A percentile compares a stretch with the other conserved stretches of the same genome.
These are phyloP conservation scores for Corythornis vintsioides DNA, from an alignment of 2,113 vertebrate species.

Conservation along the genomic window DNA sequence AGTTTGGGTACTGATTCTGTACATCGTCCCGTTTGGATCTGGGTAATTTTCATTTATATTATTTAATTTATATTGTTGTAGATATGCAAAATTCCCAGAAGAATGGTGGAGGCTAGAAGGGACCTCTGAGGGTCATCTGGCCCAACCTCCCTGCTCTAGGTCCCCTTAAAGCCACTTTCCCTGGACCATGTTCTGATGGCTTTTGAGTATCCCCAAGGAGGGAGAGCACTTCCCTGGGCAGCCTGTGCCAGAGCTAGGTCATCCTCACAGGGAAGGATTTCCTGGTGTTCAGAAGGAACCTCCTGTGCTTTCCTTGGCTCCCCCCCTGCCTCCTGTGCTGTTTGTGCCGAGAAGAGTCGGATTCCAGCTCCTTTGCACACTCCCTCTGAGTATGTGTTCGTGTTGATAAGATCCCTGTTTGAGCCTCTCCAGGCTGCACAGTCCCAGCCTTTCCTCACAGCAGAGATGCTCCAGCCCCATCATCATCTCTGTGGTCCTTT, in stretches of 20 bases:
- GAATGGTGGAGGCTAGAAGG: neutral
- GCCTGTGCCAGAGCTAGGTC: too few species aligned
- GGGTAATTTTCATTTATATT: neutral
- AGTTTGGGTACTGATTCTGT: neutral
- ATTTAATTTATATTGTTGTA: neutral
- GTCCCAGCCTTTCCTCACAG: neutral
- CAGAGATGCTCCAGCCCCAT: neutral
- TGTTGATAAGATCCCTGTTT: neutral
- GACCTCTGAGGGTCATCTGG: neutral
- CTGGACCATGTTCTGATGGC: neutral
- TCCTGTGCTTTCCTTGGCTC: neutral
- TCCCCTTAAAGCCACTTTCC: neutral
- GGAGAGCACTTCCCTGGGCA: neutral
- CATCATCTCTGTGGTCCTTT: neutral
- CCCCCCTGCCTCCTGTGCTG: neutral
- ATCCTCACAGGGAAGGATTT: neutral
- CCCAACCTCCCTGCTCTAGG: neutral
- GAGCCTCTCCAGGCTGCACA: neutral
- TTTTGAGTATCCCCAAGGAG: neutral
- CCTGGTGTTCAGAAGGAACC: neutral
- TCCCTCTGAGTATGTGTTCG: neutral
- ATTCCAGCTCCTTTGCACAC: neutral
- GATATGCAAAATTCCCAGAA: neutral
- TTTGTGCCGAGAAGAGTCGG: neutral
- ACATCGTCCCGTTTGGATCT: neutral